Percentiles rank a stretch among this genome's conserved stretches.
These are phyloP conservation scores for Hapalemur alaotrensis DNA, from an alignment of 2,797 vertebrate species.

Conservation along the genomic window DNA sequence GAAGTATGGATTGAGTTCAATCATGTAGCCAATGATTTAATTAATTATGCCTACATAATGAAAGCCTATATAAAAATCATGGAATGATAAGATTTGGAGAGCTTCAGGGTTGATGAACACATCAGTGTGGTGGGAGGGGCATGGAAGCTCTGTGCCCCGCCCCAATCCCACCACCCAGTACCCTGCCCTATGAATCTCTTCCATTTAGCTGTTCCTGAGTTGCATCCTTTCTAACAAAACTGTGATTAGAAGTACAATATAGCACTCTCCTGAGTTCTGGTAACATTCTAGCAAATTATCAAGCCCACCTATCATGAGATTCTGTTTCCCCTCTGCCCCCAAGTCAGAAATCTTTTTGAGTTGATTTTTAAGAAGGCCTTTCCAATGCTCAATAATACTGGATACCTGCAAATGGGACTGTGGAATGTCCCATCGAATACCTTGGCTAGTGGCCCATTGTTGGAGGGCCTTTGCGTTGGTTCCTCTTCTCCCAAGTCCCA, in stretches of 20 bases:
- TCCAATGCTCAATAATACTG: background rate
- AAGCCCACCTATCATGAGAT: background rate
- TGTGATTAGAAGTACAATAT: background rate
- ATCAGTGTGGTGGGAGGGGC: background rate
- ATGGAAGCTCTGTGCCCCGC: background rate
- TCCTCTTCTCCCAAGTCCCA: background rate
- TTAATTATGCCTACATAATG: background rate
- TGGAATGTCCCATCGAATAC: background rate
- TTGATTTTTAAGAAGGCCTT: background rate
- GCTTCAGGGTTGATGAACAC: background rate
- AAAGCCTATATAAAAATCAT: background rate
- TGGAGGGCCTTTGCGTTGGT: background rate
- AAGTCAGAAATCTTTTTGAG: background rate
- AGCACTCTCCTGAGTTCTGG: background rate
- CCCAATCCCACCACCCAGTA: background rate
- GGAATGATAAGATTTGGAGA: background rate
- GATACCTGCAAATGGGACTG: background rate
- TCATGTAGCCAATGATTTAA: background rate
- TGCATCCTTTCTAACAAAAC: background rate
- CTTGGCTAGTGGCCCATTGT: background rate
- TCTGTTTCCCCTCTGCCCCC: rapidly evolving
- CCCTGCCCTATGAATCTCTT: background rate
- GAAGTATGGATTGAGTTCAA: background rate
- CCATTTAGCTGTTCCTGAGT: background rate
- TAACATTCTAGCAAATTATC: background rate